Evolutionary conservation across 35 echinoderm and acorn worm genomes (phyloP), one percentile per base, ranked within the genome.

Genomic region (Heliocidaris erythrogramma): DNA sequence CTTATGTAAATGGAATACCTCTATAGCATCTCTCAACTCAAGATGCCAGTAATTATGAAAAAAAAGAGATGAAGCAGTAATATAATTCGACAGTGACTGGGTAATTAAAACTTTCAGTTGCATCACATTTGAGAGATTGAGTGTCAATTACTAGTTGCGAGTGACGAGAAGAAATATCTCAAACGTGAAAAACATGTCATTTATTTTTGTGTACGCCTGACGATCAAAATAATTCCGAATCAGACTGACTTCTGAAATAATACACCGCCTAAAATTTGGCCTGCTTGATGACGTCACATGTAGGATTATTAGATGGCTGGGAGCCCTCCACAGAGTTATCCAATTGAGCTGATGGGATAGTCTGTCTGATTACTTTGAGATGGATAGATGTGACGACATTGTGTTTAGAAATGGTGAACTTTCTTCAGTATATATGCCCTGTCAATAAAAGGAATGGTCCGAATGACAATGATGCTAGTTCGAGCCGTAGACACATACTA

Each of bases 181-280:
- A 71, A n/a, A 16, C 12, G 65, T 56, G 8, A n/a, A 78, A 78
- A 78, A 21, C 21, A 18, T n/a, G 21, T 78, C 10, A 13, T 56
- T 42, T 56, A 2, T 10, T 56, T 56, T 10, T 12, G 10, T 2
- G 52, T 14, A 24, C 27, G 65, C 27, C n/a, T 78, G 5, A 78
- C 21, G 27, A 78, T 78, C 18, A 78, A n/a, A n/a, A 78, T 78
- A n/a, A 78, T 78, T 78, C 18, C 18, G 65, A n/a, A n/a, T 78
- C 21, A 78, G 65, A 78, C n/a, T 78, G 65, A 78, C 65, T 17
- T 78, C 65, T 78, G 65, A 78, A 78, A 78, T 78, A 78, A 78
- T 78, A 78, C 65, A 78, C 65, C 65, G 65, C 21, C 65, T n/a
- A 21, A 27, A 78, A 78, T 27, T 78, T 78, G 65, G 3, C 65